Evolutionary conservation across 2,113 vertebrate genomes (phyloP).

Genomic region (Zingel zingel): DNA sequence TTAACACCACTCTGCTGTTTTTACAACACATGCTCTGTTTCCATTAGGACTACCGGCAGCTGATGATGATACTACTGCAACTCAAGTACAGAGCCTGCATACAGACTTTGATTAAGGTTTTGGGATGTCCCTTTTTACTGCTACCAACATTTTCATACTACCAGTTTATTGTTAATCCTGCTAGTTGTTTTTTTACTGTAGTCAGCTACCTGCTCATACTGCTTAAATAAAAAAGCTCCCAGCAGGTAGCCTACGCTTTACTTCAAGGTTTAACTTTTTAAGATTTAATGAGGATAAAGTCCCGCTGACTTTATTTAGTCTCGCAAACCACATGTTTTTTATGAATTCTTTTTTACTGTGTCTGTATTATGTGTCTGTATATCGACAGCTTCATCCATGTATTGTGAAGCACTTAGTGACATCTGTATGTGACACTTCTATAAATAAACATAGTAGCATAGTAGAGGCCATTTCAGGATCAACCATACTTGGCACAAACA

Average conservation of each 20-base stretch:
- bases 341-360: neutral
- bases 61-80: slow-evolving; percentile 6
- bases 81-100: neutral
- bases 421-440: neutral
- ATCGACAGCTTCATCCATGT: neutral
- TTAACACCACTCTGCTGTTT: slow-evolving; percentile 24
- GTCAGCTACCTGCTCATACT: neutral
- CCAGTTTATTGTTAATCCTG: neutral
- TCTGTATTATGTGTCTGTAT: no score
- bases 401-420: neutral
- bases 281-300: neutral
- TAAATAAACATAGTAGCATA: neutral
- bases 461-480: neutral
- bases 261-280: neutral
- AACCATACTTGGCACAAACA: neutral
- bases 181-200: neutral
- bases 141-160: neutral
- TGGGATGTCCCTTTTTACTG: neutral
- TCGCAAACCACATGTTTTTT: neutral
- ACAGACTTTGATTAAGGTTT: neutral
- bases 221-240: neutral
- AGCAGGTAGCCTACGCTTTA: neutral
- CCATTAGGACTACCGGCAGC: slow-evolving; percentile 23
- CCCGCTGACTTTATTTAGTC: neutral
- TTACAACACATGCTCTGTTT: slow-evolving; percentile 1